phyloP scores from a whole-genome alignment of 2,797 vertebrate genomes.

The Tangara arthus region DNA sequence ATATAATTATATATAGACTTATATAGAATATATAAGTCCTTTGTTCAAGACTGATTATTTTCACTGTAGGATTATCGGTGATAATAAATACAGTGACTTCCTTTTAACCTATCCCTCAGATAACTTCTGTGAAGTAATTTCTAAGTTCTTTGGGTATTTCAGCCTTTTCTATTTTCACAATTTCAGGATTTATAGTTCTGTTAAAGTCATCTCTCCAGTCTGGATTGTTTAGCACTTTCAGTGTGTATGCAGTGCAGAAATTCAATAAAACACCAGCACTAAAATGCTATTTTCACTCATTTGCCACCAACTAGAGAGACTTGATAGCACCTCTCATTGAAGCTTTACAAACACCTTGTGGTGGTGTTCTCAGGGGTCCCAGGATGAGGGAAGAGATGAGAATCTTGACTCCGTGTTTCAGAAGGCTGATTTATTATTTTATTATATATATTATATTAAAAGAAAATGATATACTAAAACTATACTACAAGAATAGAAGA shows the following conservation, averaged over 20 bases:
- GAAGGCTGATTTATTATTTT: background rate
- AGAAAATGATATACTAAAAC: background rate
- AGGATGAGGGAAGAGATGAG: background rate
- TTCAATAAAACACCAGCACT: background rate
- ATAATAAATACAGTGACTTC: background rate
- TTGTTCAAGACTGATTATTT: background rate
- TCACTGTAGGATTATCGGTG: background rate
- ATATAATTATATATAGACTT: background rate
- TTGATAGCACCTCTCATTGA: background rate
- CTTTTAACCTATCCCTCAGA: background rate
- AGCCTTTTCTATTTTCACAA: background rate
- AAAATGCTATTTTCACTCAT: background rate
- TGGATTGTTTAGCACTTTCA: background rate
- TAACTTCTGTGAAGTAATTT: background rate
- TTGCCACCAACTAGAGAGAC: background rate
- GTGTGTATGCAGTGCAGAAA: background rate
- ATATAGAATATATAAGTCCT: background rate
- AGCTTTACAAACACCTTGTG: background rate
- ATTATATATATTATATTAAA: background rate
- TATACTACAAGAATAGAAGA: background rate
- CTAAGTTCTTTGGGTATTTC: background rate
- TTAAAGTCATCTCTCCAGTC: background rate
- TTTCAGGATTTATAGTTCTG: background rate
- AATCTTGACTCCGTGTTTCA: background rate
- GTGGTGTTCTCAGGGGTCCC: background rate